Percentiles rank a stretch among this genome's conserved stretches.
Evolutionary conservation across 2,113 vertebrate species (phyloP).

Genomic region (Glareola pratincola): DNA sequence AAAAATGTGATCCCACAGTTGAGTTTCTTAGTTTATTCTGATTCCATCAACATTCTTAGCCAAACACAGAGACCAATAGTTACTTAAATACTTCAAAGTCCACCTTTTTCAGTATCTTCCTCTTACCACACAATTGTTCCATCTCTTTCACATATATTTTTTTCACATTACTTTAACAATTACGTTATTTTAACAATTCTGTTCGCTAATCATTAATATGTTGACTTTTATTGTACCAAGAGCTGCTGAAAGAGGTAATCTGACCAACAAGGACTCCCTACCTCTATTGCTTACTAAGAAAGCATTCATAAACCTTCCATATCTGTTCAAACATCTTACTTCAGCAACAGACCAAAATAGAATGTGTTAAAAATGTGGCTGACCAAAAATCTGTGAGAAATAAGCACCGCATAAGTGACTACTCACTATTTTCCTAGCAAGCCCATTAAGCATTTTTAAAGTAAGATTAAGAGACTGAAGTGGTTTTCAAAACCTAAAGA

Average conservation of each 20-base stretch:
- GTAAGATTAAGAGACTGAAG: not conserved
- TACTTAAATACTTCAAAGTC: not conserved
- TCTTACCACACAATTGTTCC: not conserved
- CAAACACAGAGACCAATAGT: not conserved
- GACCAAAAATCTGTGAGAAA: not conserved
- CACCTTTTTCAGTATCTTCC: not conserved
- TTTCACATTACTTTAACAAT: not conserved
- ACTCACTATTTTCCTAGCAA: not conserved
- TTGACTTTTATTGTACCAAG: not conserved
- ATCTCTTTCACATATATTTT: not conserved
- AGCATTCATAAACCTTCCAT: not conserved
- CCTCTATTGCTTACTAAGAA: not conserved
- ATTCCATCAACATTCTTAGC: not conserved
- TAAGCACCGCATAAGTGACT: not conserved
- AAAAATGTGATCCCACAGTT: not conserved
- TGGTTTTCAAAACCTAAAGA: not conserved
- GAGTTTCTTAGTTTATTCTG: not conserved
- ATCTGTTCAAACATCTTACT: not conserved
- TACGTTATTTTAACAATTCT: not conserved
- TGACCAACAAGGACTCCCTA: not conserved
- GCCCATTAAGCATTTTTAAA: not conserved
- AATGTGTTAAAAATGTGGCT: not conserved
- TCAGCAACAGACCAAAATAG: not conserved
- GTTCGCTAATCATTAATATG: not conserved
- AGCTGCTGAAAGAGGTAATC: not conserved